Percentiles rank a stretch among this genome's conserved stretches.
These are phyloP conservation scores for Lamellibrachia satsuma DNA, from an alignment of 2,888 invertebrate genomes.

Conservation along the genomic window DNA sequence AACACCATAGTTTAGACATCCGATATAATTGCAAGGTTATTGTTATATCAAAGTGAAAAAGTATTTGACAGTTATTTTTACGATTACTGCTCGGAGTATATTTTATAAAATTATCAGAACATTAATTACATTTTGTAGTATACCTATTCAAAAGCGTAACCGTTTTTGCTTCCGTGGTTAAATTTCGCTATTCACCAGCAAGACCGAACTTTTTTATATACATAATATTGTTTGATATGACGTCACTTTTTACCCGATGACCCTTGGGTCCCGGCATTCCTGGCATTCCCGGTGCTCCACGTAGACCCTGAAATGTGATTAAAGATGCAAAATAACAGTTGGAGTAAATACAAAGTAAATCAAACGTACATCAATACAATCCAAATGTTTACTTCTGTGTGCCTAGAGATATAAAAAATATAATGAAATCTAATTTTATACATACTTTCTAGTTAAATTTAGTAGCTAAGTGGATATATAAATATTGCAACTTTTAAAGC, in stretches of 20 bases:
- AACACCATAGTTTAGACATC: not conserved
- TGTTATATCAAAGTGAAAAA: not conserved
- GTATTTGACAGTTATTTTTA: no score
- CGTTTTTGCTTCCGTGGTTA: no score
- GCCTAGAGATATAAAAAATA: no score
- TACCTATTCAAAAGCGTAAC: no score
- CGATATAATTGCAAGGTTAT: not conserved
- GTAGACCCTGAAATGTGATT: conserved; percentile 24
- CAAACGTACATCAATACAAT: not conserved
- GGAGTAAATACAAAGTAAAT: not conserved
- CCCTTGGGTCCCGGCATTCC: conserved; percentile 36
- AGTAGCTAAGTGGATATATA: not conserved
- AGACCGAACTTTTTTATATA: not conserved
- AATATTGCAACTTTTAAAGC: not conserved
- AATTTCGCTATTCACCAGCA: not conserved
- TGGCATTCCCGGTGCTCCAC: conserved; percentile 34
- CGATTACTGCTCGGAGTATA: no score
- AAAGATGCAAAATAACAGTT: not conserved
- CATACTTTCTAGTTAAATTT: no score
- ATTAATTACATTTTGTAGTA: no score
- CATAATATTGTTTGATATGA: not conserved
- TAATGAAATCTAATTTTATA: no score
- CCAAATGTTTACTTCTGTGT: no score
- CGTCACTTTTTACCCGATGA: conserved; percentile 26
- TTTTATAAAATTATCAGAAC: no score